A percentile compares a stretch with the other conserved stretches of the same genome.
phyloP scores from a whole-genome alignment of 2,888 invertebrate genomes.

The Operophtera brumata region DNA sequence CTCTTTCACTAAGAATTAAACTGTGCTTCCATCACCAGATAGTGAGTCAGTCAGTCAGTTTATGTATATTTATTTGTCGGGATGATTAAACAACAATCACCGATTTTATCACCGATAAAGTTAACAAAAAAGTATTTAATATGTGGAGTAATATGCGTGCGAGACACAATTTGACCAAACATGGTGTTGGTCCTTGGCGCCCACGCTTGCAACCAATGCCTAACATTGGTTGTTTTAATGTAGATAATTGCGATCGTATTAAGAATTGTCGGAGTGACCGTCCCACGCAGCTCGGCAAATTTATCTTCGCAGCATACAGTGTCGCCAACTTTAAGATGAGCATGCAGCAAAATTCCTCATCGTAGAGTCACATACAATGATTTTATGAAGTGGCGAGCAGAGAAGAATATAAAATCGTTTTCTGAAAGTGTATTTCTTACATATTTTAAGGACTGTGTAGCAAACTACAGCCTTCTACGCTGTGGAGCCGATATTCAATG shows the following conservation, averaged over 20 bases:
- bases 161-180: slow-evolving; percentile 66
- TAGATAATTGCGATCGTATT: slow-evolving; percentile 73
- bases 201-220: slow-evolving; percentile 55
- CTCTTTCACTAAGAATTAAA: too few species aligned
- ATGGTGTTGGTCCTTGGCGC: slow-evolving; percentile 67
- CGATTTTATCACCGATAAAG: slow-evolving; percentile 32
- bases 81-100: slow-evolving; percentile 23
- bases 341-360: too few species aligned
- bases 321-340: too few species aligned
- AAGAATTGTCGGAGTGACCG: slow-evolving; percentile 58
- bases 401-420: too few species aligned
- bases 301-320: slow-evolving; percentile 12
- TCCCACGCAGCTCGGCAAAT: slow-evolving; percentile 50
- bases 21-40: too few species aligned
- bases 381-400: too few species aligned
- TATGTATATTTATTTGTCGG: slow-evolving; percentile 26
- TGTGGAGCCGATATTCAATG: too few species aligned
- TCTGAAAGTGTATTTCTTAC: too few species aligned
- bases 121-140: slow-evolving; percentile 52
- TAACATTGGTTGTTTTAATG: slow-evolving; percentile 67
- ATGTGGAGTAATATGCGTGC: slow-evolving; percentile 47
- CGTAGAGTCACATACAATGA: too few species aligned
- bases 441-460: too few species aligned
- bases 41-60: too few species aligned
- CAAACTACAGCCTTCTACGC: too few species aligned